Conservation (phyloP, 2,797 vertebrate species). For the Acipenser oxyrinchus region DNA sequence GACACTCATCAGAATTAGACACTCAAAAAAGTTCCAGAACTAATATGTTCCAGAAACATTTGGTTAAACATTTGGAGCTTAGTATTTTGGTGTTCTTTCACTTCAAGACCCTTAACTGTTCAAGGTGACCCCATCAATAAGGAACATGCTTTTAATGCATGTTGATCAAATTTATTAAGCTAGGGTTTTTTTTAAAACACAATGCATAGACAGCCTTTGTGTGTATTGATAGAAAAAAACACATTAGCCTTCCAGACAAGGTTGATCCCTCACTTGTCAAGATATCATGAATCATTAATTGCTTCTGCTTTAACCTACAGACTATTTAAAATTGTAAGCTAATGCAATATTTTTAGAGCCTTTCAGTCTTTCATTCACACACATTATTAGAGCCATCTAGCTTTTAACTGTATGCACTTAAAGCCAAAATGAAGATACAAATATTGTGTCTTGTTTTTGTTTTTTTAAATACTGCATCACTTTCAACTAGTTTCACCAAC, state of each 20-base stretch:
- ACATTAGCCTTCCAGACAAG: constrained; percentile 40
- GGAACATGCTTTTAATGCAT: too few relatives aligned
- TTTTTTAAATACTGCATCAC: neutral
- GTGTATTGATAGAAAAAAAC: constrained; percentile 5
- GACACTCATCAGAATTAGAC: too few relatives aligned
- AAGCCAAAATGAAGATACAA: too few relatives aligned
- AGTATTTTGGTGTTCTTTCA: too few relatives aligned
- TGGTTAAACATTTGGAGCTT: too few relatives aligned
- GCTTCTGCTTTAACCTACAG: constrained; percentile 55
- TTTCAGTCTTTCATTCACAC: neutral
- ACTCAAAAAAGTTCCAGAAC: too few relatives aligned
- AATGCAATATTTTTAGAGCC: constrained; percentile 6
- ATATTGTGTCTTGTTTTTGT: neutral
- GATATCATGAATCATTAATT: constrained; percentile 67
- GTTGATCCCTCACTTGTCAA: constrained; percentile 58
- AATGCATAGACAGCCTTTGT: neutral
- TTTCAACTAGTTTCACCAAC: too few relatives aligned
- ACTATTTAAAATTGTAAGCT: constrained; percentile 38
- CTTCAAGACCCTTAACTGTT: too few relatives aligned
- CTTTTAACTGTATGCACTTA: neutral
- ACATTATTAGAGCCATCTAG: neutral
- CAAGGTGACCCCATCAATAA: too few relatives aligned
- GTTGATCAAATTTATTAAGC: too few relatives aligned
- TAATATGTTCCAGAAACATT: too few relatives aligned
- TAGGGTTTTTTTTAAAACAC: too few relatives aligned